Percentiles rank a stretch among this genome's conserved stretches.
Conservation (phyloP, 37 sponge, comb jelly and placozoan species). For the Oopsacas minuta region DNA sequence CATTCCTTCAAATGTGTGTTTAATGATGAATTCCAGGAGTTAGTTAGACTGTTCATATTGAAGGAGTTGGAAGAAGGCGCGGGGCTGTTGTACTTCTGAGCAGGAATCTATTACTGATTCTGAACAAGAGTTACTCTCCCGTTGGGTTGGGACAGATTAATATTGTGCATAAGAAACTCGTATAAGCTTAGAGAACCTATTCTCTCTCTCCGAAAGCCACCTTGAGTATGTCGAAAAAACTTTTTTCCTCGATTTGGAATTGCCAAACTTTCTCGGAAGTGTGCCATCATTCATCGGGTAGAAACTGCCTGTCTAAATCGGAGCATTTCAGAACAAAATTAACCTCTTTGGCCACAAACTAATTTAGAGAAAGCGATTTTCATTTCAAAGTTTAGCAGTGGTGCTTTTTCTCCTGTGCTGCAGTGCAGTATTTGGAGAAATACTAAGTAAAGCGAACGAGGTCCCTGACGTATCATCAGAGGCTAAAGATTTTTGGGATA, state of each 20-base stretch:
- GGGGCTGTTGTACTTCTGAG: too few relatives aligned
- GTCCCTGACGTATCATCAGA: not conserved
- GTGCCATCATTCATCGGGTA: not conserved
- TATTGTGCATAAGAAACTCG: not conserved
- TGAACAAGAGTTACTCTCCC: not conserved
- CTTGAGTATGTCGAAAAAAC: too few relatives aligned
- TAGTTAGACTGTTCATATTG: not conserved
- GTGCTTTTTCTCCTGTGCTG: not conserved
- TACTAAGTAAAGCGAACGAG: not conserved
- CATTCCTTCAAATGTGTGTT: not conserved
- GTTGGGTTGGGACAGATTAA: not conserved
- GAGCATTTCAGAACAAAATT: not conserved
- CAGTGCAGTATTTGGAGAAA: not conserved
- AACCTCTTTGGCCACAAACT: not conserved
- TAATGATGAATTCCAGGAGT: not conserved
- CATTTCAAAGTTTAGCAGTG: not conserved
- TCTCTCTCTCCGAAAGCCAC: not conserved
- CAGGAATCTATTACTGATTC: too few relatives aligned
- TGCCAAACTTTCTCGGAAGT: slow-evolving; percentile 25
- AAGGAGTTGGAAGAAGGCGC: not conserved
- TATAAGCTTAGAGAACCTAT: not conserved
- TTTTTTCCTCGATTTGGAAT: too few relatives aligned
- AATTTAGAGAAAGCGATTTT: not conserved
- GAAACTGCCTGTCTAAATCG: not conserved
- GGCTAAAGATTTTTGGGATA: not conserved